Evolutionary conservation across 2,888 invertebrate genomes (phyloP).

Genomic region (Arenicola marina): DNA sequence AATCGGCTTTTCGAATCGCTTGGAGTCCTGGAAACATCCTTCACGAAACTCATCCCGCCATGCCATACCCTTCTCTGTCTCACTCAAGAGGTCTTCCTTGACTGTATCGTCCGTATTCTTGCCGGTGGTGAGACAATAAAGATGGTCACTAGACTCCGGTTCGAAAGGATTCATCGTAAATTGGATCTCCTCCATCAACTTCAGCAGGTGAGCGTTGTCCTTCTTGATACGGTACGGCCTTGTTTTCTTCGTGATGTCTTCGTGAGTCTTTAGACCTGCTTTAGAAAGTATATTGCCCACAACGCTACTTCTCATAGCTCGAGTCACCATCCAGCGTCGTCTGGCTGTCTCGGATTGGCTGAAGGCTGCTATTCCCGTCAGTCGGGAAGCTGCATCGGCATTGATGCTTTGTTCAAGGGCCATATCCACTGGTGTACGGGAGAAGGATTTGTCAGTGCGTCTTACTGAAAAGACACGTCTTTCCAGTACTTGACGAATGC

Average conservation of each 20-base stretch:
- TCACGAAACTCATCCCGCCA: conserved; percentile 19
- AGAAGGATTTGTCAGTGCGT: conserved; percentile 22
- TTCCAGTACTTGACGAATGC: conserved; percentile 14
- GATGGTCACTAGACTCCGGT: not conserved
- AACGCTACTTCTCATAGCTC: conserved; percentile 1
- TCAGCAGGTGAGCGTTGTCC: conserved; percentile 16
- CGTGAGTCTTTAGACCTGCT: conserved; percentile 12
- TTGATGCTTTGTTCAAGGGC: conserved; percentile 26
- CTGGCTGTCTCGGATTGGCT: conserved; percentile 16
- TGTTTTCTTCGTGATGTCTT: conserved; percentile 10
- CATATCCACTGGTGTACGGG: conserved; percentile 18
- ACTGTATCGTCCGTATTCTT: conserved; percentile 3
- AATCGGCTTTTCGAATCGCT: conserved; percentile 25
- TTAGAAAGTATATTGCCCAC: conserved; percentile 9
- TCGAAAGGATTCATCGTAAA: conserved; percentile 16
- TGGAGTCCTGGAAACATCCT: conserved; percentile 14
- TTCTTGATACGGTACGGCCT: conserved; percentile 6
- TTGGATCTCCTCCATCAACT: conserved; percentile 15
- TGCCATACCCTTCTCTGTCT: conserved; percentile 10
- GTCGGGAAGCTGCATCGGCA: conserved; percentile 24
- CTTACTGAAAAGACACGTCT: conserved; percentile 20
- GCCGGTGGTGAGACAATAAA: conserved; percentile 14
- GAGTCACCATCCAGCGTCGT: conserved; percentile 2
- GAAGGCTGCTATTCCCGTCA: conserved; percentile 19
- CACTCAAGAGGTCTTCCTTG: conserved; percentile 11